These are phyloP conservation scores for Hozukius guyotensis DNA, from an alignment of 2,797 vertebrate genomes.

Conservation along the genomic window DNA sequence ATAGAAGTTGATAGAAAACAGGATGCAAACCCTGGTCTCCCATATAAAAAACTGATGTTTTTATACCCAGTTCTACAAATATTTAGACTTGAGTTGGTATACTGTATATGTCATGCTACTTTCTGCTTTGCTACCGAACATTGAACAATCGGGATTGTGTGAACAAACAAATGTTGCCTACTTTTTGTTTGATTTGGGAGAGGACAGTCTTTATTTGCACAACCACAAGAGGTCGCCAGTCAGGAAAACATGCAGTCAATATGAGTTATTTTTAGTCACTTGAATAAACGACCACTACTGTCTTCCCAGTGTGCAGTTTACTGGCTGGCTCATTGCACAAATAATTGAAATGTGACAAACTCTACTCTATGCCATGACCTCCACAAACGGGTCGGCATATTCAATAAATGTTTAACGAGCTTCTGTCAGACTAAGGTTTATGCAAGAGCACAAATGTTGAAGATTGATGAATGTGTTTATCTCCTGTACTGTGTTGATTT, in stretches of 20 bases:
- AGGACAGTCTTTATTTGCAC: background rate
- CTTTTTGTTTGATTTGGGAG: background rate
- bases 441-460: background rate
- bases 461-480: background rate
- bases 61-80: background rate
- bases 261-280: background rate
- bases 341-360: slow-evolving; percentile 1
- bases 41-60: background rate
- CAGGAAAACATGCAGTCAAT: background rate
- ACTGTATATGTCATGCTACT: background rate
- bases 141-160: background rate
- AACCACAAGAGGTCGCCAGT: background rate
- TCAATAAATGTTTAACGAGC: slow-evolving; percentile 20
- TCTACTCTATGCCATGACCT: background rate
- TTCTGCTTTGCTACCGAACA: background rate
- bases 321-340: background rate
- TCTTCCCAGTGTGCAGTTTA: background rate
- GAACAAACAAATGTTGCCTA: too few species aligned
- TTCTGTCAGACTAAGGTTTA: background rate
- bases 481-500: background rate
- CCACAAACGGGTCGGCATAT: background rate
- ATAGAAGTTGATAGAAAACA: background rate
- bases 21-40: background rate
- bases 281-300: background rate
- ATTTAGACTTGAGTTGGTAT: background rate